Percentiles rank a stretch among this genome's conserved stretches.
These are phyloP conservation scores for Oncorhynchus gorbuscha DNA, from an alignment of 2,113 vertebrate genomes.

Conservation along the genomic window DNA sequence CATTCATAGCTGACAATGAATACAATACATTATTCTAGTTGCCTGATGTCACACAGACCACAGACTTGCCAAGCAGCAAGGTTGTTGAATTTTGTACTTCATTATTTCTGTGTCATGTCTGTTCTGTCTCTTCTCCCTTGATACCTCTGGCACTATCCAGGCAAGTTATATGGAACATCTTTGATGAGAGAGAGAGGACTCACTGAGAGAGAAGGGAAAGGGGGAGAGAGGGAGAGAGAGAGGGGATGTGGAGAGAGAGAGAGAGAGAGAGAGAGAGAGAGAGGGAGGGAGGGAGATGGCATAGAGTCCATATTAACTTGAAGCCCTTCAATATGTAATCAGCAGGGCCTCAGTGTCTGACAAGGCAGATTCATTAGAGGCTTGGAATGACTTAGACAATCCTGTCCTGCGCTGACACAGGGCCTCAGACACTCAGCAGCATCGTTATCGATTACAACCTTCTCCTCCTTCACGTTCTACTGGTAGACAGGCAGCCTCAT, in stretches of 20 bases:
- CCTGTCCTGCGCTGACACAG: slow-evolving; percentile 8
- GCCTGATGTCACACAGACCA: not conserved
- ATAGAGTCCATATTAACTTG: not conserved
- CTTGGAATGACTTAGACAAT: slow-evolving; percentile 6
- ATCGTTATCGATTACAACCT: slow-evolving; percentile 31
- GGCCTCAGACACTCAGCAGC: slow-evolving; percentile 12
- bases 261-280: no score
- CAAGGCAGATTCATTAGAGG: not conserved
- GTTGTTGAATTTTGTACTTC: not conserved
- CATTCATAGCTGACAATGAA: not conserved
- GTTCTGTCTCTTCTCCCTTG: not conserved
- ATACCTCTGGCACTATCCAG: not conserved
- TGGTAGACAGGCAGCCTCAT: slow-evolving; percentile 3
- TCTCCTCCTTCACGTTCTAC: not conserved
- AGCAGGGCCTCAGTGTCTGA: not conserved
- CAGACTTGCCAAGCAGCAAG: not conserved
- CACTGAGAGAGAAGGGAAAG: not conserved
- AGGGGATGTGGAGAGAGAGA: not conserved
- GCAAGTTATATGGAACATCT: not conserved
- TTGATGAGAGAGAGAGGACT: not conserved
- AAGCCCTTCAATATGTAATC: not conserved
- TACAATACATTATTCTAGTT: not conserved
- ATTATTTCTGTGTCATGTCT: not conserved
- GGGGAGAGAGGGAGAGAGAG: not conserved
- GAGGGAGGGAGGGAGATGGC: not conserved